Evolutionary conservation across 1,140 invertebrate species (phyloP), one percentile per base, ranked within the genome.

Genomic region (Megathymus violae): DNA sequence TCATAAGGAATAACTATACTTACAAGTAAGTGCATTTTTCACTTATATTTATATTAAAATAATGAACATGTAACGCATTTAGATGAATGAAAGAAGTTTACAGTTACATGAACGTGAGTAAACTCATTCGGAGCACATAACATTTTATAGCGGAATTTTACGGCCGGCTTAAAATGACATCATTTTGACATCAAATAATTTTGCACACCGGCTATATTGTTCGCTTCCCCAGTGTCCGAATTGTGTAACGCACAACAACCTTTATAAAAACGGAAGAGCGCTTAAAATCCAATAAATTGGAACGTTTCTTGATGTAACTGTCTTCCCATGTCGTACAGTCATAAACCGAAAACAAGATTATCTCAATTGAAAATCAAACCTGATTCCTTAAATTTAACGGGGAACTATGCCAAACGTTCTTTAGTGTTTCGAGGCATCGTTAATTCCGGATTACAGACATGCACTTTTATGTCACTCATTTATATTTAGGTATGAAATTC

Each of bases 111-210:
- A 62, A 62, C 51, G 60, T 52, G 40, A 44, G 64, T 67, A 71
- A 70, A 66, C 68, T 54, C 64, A 69, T 71, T 71, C 67, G 59
- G 58, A 31, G 64, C 54, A 67, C 65, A 74, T 74, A 71, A 66
- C 38, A 58, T 68, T 74, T 71, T 71, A 71, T 58, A 66, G 65
- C 60, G 64, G 64, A 69, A 67, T 71, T 74, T 74, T 74, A 74
- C 69, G 72, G 62, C 62, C 48, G 52, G 47, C 71, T 69, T 75
- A 71, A 75, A 75, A 75, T 75, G 72, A 75, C 72, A 71, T 75
- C 72, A 75, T 75, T 59, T 75, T 75, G 63, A 75, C 72, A 75
- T 71, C 69, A 71, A 69, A 75, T 71, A 66, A 67, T 69, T 74
- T 75, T 64, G 66, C 58, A 48, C 54, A 62, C 67, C n/a, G 44